Conservation (phyloP, 2,113 vertebrate genomes). For the Amphiprion ocellaris region DNA sequence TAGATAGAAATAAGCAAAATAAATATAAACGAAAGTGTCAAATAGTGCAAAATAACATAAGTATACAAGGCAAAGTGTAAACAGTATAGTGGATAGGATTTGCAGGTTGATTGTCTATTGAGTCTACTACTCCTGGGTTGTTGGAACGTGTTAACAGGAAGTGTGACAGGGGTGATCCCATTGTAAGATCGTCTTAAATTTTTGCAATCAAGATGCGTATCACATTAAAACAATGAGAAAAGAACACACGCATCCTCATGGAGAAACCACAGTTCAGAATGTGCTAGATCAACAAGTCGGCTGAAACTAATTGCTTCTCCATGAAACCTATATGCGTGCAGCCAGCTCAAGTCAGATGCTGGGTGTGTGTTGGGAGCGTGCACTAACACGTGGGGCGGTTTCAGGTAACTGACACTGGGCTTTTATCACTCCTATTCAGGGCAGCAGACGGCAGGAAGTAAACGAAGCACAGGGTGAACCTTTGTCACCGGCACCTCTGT, state of each 20-base stretch:
- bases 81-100: no score
- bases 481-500: conserved; percentile 57
- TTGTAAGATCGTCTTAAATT: no score
- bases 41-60: no score
- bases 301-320: conserved; percentile 20
- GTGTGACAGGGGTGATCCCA: no score
- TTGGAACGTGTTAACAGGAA: no score
- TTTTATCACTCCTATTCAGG: conserved; percentile 67
- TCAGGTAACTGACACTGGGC: conserved; percentile 56
- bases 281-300: neutral
- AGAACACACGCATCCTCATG: neutral
- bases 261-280: neutral
- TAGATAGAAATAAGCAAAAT: no score
- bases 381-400: conserved; percentile 14
- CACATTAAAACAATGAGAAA: no score
- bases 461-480: conserved; percentile 32
- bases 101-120: no score
- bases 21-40: no score
- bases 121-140: no score
- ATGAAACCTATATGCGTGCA: conserved; percentile 38
- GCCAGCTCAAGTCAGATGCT: conserved; percentile 6
- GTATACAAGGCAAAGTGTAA: no score
- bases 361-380: conserved; percentile 17
- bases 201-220: no score
- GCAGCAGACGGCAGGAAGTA: conserved; percentile 47